Evolutionary conservation across 1,140 invertebrate genomes (phyloP).

Genomic region (Geopemphigus sp.): DNA sequence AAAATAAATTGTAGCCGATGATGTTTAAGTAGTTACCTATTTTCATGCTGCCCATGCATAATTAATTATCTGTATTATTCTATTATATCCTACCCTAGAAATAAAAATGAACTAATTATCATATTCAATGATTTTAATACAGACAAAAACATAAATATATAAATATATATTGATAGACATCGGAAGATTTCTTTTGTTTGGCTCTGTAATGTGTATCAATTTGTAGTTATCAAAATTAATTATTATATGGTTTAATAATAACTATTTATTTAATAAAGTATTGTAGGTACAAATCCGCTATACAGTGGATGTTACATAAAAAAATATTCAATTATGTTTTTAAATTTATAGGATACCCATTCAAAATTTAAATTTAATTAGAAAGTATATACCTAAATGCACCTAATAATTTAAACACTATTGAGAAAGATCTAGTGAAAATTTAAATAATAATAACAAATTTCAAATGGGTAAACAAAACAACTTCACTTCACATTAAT

Average conservation of each 20-base stretch:
- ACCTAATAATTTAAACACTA: background rate
- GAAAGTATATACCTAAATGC: background rate
- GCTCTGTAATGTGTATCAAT: background rate
- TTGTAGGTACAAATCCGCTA: no score
- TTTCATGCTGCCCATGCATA: background rate
- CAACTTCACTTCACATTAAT: background rate
- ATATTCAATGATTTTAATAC: no score
- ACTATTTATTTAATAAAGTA: background rate
- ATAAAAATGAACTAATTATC: no score
- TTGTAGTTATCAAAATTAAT: background rate
- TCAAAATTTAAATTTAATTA: no score
- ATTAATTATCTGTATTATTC: no score
- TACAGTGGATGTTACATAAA: no score
- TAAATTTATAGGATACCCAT: no score
- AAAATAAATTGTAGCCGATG: background rate
- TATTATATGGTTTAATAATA: slow-evolving; percentile 1
- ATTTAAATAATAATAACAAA: background rate
- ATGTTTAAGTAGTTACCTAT: background rate
- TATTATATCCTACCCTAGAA: no score
- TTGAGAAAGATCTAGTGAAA: background rate
- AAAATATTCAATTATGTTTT: no score
- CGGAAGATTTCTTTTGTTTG: background rate
- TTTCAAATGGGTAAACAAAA: slow-evolving; percentile 1
- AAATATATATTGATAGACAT: no score
- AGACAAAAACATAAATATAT: no score